Base-by-base conservation (phyloP, 2,888 invertebrate genomes). In the Holacanthella duospinosa region DNA sequence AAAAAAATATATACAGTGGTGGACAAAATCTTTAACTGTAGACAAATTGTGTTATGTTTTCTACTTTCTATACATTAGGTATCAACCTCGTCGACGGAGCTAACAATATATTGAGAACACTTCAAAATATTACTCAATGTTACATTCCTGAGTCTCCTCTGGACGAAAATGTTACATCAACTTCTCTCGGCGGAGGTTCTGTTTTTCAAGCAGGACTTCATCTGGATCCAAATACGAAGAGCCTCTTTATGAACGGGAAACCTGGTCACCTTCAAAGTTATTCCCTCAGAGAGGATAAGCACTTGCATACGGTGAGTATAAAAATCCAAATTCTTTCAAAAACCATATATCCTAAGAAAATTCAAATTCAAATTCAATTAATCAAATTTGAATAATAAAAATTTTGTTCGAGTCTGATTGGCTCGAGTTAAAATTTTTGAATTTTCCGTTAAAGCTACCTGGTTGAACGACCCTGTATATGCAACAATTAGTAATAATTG, bases 211-310 rank as follows among this genome's bases (percentile, higher is more conserved):
- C 75, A 29, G 77, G 78, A 1, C 76, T 86, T 54, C 75, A 76
- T 19, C 79, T 80, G 58, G 87, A 88, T 77, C 83, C 85, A 1
- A 79, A 84, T 55, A 83, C 84, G 12, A 81, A 82, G 71, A 79
- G 84, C 6, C 76, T 89, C 24, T 84, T 88, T 43, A 78, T 86
- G 65, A 89, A 88, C 75, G 87, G 88, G 36, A 81, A 84, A 67
- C 80, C 83, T 0, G 89, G 89, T 19, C 85, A 87, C 72, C 77
- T 89, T 55, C 89, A 89, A 76, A 87, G 88, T 78, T 88, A 83
- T 76, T 84, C 84, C 55, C 82, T 83, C 0, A 78, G 81, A 58
- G 82, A 82, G 2, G 84, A 84, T 74, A 82, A 80, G 72, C 79
- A 88, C 64, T 75, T 88, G 1, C 88, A 84, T 74, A 86, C 85